Evolutionary conservation across 2,113 vertebrate genomes (phyloP).

Genomic region (Strigops habroptila): DNA sequence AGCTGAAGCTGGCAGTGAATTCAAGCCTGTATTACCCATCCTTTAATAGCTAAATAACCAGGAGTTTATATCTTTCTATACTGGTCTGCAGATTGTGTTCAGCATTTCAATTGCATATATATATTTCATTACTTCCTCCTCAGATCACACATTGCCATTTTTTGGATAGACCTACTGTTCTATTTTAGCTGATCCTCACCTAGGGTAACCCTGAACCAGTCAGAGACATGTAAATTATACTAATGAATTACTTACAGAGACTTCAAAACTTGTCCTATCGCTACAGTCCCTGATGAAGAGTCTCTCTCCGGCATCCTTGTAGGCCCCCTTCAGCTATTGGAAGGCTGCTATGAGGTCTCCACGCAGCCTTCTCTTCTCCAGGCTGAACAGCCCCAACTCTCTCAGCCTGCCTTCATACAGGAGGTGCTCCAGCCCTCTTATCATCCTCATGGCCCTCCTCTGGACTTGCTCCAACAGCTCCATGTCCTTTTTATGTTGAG

Average conservation of each 20-base stretch:
- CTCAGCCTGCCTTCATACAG: not conserved
- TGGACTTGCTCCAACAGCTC: not conserved
- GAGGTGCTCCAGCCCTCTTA: not conserved
- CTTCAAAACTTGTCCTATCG: not conserved
- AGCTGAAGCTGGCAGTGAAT: not conserved
- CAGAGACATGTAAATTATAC: not conserved
- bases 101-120: not conserved
- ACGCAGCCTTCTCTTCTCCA: not conserved
- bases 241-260: not conserved
- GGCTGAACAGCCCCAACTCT: not conserved
- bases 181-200: not conserved
- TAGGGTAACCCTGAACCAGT: not conserved
- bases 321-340: not conserved
- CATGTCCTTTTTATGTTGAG: not conserved
- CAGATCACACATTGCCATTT: not conserved
- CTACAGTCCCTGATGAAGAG: not conserved
- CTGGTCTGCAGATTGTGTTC: not conserved
- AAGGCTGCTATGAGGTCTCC: not conserved
- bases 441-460: not conserved
- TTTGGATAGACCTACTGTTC: not conserved
- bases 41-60: not conserved
- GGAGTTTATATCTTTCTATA: not conserved
- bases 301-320: not conserved
- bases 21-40: not conserved
- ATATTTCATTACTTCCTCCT: not conserved